Percentiles rank a stretch among this genome's conserved stretches.
phyloP scores from a whole-genome alignment of 2,113 vertebrate species.

The Hippolais icterina region DNA sequence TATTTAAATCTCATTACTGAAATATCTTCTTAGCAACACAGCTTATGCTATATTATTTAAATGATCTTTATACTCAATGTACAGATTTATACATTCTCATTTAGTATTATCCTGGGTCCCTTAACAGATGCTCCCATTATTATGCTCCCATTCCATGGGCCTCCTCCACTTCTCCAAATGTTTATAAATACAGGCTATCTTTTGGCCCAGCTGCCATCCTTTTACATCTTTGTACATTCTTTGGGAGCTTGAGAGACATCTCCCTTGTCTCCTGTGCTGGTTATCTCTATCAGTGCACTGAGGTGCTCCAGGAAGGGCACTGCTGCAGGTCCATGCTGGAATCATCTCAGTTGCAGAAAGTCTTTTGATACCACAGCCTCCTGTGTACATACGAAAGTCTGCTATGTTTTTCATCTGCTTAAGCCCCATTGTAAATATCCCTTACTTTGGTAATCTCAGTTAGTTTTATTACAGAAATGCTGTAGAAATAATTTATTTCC shows the following conservation, averaged over 20 bases:
- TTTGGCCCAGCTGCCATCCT: not conserved
- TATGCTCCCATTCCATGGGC: not conserved
- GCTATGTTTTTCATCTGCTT: not conserved
- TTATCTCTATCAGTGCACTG: not conserved
- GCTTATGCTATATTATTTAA: not conserved
- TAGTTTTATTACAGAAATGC: not conserved
- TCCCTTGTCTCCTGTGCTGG: not conserved
- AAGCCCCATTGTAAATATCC: not conserved
- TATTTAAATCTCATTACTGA: not conserved
- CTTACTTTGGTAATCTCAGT: not conserved
- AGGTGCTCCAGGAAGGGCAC: not conserved
- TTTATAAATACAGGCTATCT: not conserved
- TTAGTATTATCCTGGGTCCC: not conserved
- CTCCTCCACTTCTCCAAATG: not conserved
- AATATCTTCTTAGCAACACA: not conserved
- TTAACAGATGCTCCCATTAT: not conserved
- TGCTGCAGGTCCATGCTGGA: not conserved
- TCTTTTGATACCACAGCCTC: not conserved
- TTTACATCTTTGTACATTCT: not conserved
- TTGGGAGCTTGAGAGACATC: not conserved
- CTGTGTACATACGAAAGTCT: rapidly evolving
- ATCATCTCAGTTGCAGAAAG: not conserved
- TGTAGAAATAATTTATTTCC: not conserved
- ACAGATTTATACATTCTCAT: not conserved
- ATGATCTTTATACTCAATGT: not conserved